These are phyloP conservation scores for Bergia puertoricense DNA, from an alignment of 92 coral and sea anemone species.

Conservation along the genomic window DNA sequence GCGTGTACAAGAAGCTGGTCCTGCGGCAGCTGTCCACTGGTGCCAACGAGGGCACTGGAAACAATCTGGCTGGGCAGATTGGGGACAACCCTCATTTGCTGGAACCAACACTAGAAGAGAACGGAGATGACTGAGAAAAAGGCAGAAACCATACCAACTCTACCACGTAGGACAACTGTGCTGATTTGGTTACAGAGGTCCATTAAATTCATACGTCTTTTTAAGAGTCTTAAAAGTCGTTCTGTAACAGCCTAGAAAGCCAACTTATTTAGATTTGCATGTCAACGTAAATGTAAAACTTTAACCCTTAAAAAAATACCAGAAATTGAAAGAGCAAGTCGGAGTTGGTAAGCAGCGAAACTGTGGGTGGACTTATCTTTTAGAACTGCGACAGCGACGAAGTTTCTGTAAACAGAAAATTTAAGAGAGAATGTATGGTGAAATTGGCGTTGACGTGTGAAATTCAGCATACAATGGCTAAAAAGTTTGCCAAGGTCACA, in stretches of 20 bases:
- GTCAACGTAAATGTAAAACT: too few species aligned
- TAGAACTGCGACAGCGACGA: too few species aligned
- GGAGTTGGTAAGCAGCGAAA: too few species aligned
- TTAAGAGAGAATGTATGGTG: too few species aligned
- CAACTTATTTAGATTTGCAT: too few species aligned
- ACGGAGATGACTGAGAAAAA: conserved; percentile 11
- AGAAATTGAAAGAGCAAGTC: too few species aligned
- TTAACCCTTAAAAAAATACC: too few species aligned
- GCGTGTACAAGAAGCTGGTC: conserved; percentile 91
- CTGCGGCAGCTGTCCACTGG: conserved; percentile 80
- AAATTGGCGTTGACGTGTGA: too few species aligned
- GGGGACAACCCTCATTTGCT: conserved; percentile 17
- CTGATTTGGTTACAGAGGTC: background rate
- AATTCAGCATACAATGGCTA: too few species aligned
- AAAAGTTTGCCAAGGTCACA: too few species aligned
- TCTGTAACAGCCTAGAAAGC: background rate
- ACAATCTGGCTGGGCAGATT: conserved; percentile 20
- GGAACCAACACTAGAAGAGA: conserved; percentile 20
- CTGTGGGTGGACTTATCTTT: too few species aligned
- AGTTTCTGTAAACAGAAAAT: too few species aligned
- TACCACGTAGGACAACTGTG: background rate
- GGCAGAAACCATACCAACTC: background rate
- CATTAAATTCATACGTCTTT: background rate
- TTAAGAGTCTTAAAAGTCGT: background rate
- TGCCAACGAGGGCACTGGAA: background rate